A percentile compares a stretch with the other conserved stretches of the same genome.
Evolutionary conservation across 2,888 invertebrate genomes (phyloP).

Genomic region (Drosophila stalkeri): DNA sequence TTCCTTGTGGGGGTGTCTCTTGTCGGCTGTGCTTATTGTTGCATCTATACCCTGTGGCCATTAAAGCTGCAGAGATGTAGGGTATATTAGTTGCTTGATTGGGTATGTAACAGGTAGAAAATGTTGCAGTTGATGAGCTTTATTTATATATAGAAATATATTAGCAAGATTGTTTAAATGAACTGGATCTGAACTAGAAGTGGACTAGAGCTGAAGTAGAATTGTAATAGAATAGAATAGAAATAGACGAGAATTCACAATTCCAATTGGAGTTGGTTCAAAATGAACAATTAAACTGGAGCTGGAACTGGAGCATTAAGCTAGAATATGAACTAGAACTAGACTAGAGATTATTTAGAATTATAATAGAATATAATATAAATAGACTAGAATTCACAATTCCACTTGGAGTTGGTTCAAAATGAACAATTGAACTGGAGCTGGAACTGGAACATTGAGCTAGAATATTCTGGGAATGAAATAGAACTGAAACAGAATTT

Average conservation of each 20-base stretch:
- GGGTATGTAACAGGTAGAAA: neutral
- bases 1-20: constrained; percentile 53
- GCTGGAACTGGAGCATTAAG: neutral
- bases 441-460: neutral
- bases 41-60: neutral
- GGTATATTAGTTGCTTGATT: neutral
- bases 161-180: too few relatives aligned
- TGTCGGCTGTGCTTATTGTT: constrained; percentile 14
- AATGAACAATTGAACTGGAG: neutral
- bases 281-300: neutral
- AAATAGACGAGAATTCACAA: too few relatives aligned
- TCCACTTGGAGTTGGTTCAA: too few relatives aligned
- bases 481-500: neutral
- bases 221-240: too few relatives aligned
- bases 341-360: too few relatives aligned
- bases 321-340: too few relatives aligned
- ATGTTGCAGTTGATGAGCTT: neutral
- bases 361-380: too few relatives aligned
- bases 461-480: neutral
- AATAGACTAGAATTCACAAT: too few relatives aligned
- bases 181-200: too few relatives aligned
- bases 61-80: neutral
- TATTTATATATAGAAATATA: too few relatives aligned
- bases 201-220: too few relatives aligned
- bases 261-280: too few relatives aligned